Base-by-base conservation (phyloP, 2,797 vertebrate species). In the Cyclura pinguis region DNA sequence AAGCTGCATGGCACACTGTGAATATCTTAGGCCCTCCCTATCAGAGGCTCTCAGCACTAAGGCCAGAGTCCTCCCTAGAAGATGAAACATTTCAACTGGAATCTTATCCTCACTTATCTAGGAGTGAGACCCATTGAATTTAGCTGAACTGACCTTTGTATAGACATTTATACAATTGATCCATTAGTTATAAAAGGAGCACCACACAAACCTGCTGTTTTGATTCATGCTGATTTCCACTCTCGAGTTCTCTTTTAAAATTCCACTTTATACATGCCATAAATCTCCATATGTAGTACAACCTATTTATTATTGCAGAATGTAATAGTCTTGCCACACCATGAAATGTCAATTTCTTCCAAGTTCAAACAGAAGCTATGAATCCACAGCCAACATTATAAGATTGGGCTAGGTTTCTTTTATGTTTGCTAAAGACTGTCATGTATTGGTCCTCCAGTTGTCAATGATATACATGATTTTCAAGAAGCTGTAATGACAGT, bases 161-260 rank as follows among this genome's bases (percentile, higher is more conserved):
- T 77, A 77, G 22, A 69, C 32, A 13, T 69, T 2, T 77, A 77
- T 47, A 47, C 16, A 22, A 20, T 38, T 77, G 38, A 38, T 42
- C 42, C 22, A 42, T 77, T 47, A 42, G 22, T 83, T 27, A 52
- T 32, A 82, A 18, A 32, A 82, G 55, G 7, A 72, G 13, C 32
- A 24, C 52, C 72, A 52, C 92, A n/a, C 9, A 91, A 87, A 86
- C 69, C 87, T 90, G 86, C n/a, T 83, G 57, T 83, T 87, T 55
- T 92, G 86, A 91, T 90, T 94, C 88, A 93, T 42, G 52, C 12
- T 50, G 72, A 12, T n/a, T 84, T 35, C 52, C 38, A 64, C 10
- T n/a, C 42, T 42, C 12, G 74, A 18, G 90, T 88, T 88, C 87
- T 87, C 84, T 73, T 47, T 6, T 5, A 85, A 76, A 91, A 90